Base-by-base conservation (phyloP, 2,113 vertebrate species). In the Tachysurus fulvidraco region DNA sequence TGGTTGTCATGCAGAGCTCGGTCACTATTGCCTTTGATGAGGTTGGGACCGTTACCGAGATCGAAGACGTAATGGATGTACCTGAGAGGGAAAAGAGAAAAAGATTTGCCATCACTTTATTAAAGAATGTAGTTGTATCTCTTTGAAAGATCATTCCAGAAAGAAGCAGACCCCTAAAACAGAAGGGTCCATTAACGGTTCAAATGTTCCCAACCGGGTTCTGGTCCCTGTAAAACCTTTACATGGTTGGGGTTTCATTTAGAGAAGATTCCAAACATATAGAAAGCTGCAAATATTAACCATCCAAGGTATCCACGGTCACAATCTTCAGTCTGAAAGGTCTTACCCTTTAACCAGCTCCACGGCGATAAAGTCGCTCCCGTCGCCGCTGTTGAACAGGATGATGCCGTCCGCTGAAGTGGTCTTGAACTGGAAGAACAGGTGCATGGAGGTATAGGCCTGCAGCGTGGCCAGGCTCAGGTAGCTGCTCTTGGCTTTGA, bases 371-470 rank as follows among this genome's bases (percentile, higher is more conserved):
- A 99, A 99, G 87, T 99, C 98, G 21, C 95, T 96, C 14, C 95
- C 95, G 41, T 96, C 95, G 69, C 95, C 95, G n/a, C 94, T 95
- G 93, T 99, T 99, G 92, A 99, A 99, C 79, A 99, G 95, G 79
- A 99, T 99, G 93, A 99, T 98, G 30, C 98, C 98, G 2, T 99
- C 98, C 0, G 98, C 92, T 3, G 98, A 97, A 5, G 98, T 99
- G 90, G 98, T 99, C 94, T 99, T 99, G 94, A 99, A 99, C 95
- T 99, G 98, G 93, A 99, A 99, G 94, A 99, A 99, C 89, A 99
- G 98, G 92, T 99, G 98, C 98, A 99, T 99, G 91, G 98, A 99
- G 2, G 98, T 96, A 77, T 99, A 99, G 83, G 98, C 98, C 93
- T 99, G 98, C 36, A 99, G 94, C 0, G 98, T 99, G 85, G 97